Evolutionary conservation across 53 echinoderm and acorn worm species (phyloP).

Genomic region (Astropecten irregularis): DNA sequence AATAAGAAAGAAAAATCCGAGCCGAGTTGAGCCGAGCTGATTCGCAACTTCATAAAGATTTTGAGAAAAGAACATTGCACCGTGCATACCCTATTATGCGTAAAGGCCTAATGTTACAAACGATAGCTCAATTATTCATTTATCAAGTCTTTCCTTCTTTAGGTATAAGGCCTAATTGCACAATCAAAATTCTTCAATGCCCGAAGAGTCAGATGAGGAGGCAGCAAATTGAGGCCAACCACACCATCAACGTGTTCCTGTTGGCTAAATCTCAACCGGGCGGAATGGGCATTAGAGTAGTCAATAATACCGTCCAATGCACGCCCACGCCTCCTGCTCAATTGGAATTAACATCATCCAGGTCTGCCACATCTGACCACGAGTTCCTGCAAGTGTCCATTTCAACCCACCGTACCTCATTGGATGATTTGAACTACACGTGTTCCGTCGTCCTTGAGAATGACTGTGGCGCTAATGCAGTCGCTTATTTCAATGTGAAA

Average conservation of each 20-base stretch:
- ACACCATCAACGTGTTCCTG: neutral
- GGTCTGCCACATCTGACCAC: neutral
- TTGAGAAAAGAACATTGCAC: too few relatives aligned
- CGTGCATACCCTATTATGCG: too few relatives aligned
- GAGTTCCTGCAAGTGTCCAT: neutral
- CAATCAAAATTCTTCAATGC: neutral
- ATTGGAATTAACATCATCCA: neutral
- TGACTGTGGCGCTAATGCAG: neutral
- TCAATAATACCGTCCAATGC: neutral
- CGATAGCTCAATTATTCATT: too few relatives aligned
- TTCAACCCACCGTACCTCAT: too few relatives aligned
- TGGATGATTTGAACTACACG: neutral
- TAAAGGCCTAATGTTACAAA: too few relatives aligned
- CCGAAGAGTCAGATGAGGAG: neutral
- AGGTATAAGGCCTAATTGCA: too few relatives aligned
- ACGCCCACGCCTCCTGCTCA: neutral
- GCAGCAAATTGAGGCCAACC: neutral
- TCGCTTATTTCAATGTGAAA: neutral
- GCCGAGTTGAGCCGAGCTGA: too few relatives aligned
- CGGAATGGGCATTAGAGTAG: neutral
- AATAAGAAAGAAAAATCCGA: too few relatives aligned
- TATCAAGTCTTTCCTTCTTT: too few relatives aligned
- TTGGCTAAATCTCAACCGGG: neutral
- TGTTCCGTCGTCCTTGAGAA: neutral
- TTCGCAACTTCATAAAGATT: too few relatives aligned